A percentile compares a stretch with the other conserved stretches of the same genome.
These are phyloP conservation scores for Nomada fabriciana DNA, from an alignment of 2,888 invertebrate species.

Conservation along the genomic window DNA sequence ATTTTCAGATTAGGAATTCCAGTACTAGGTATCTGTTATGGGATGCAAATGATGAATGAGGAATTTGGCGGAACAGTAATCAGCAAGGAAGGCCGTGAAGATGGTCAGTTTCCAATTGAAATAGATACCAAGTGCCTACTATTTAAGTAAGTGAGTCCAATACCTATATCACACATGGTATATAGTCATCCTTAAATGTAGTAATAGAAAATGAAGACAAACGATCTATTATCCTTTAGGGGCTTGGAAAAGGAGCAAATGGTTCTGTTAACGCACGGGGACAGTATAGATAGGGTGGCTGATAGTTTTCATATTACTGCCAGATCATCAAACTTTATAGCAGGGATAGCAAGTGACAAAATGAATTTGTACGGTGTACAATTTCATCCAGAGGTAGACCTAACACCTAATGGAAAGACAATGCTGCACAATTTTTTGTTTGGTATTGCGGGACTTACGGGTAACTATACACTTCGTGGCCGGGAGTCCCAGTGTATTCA, in stretches of 20 bases:
- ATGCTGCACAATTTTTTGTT: conserved; percentile 98
- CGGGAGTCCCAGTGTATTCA: conserved; percentile 96
- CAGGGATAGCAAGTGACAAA: conserved; percentile 96
- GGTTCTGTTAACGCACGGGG: conserved; percentile 98
- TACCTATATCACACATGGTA: not conserved
- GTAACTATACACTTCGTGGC: conserved; percentile 94
- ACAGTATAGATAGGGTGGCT: conserved; percentile 96
- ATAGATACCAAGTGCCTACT: conserved; percentile 95
- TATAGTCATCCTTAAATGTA: not conserved
- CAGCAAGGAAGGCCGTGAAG: conserved; percentile 95
- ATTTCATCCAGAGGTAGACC: conserved; percentile 99
- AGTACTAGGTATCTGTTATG: conserved; percentile 99
- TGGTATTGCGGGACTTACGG: conserved; percentile 94
- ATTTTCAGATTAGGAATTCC: conserved; percentile 98
- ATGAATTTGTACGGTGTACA: conserved; percentile 97
- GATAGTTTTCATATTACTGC: conserved; percentile 95
- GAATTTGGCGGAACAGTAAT: conserved; percentile 97
- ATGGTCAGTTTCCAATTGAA: conserved; percentile 96
- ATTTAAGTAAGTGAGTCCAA: conserved; percentile 91
- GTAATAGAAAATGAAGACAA: not conserved
- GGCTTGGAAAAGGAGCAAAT: conserved; percentile 94
- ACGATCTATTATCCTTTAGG: conserved; percentile 85
- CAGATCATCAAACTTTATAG: conserved; percentile 92
- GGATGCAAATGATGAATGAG: conserved; percentile 99
- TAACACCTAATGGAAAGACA: conserved; percentile 94